These are phyloP conservation scores for Tetragonula clypearis DNA, from an alignment of 1,140 invertebrate genomes.

Conservation along the genomic window DNA sequence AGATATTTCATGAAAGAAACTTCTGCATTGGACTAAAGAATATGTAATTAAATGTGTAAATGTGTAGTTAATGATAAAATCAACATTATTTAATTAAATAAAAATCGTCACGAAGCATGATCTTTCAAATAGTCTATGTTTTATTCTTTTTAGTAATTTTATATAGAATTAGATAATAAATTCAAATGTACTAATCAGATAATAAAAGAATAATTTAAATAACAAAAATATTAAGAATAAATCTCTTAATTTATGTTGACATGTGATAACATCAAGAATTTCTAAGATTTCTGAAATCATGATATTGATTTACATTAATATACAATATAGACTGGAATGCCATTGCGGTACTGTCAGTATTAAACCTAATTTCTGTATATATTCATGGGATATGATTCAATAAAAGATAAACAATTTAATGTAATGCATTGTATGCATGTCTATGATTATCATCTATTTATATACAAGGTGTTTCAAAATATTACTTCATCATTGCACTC, in stretches of 20 bases:
- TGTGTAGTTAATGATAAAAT: background rate
- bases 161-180: background rate
- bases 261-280: slow-evolving; percentile 35
- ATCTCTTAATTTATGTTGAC: slow-evolving; percentile 15
- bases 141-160: background rate
- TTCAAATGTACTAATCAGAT: background rate
- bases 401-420: slow-evolving; percentile 45
- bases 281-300: slow-evolving; percentile 44
- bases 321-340: slow-evolving; percentile 54
- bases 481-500: slow-evolving; percentile 44
- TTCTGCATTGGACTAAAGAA: slow-evolving; percentile 34
- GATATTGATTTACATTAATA: slow-evolving; percentile 53
- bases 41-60: background rate
- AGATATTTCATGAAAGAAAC: background rate
- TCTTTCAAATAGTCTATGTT: background rate
- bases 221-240: background rate
- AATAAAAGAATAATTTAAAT: background rate
- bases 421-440: slow-evolving; percentile 27
- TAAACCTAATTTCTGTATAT: slow-evolving; percentile 45
- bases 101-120: background rate
- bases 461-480: slow-evolving; percentile 45
- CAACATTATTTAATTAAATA: background rate
- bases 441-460: slow-evolving; percentile 38
- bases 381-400: slow-evolving; percentile 36
- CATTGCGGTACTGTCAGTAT: slow-evolving; percentile 50